Base-by-base conservation (phyloP, 2,888 invertebrate species). In the Melitaea athalia region DNA sequence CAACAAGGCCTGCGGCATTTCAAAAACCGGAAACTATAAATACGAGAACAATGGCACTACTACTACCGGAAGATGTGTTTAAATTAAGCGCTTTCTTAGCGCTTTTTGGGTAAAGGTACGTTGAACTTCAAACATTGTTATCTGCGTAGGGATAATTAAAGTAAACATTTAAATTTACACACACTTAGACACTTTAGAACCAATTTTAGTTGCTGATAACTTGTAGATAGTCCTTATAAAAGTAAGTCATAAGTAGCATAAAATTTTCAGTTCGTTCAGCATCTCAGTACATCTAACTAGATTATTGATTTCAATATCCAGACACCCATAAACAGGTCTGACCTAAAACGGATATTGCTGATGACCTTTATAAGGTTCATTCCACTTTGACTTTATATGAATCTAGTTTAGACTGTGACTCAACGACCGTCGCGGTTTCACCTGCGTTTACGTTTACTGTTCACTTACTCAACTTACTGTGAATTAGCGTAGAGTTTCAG, bases 21-120 rank as follows among this genome's bases (percentile, higher is more conserved):
- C 61, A 69, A 59, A 15, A 59, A 55, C 59, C 67, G 72, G 72
- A 72, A 69, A 64, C 50, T 53, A 62, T 72, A 69, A 64, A 69
- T 70, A 64, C 50, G 50, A 67, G 67, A 69, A 72, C 72, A 72
- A 72, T 72, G 64, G 57, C 15, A 57, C 57, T 33, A 57, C 57
- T 15, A 24, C 47, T 43, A 67, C 62, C 72, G 67, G 69, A 67
- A 67, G 69, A 59, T 67, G 66, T 67, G 45, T 55, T 55, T 49
- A 61, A 57, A 64, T 71, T 64, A 66, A 67, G 66, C 68, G 66
- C 64, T 69, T 71, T 57, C 64, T 62, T 49, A 10, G 38, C 57
- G 49, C 61, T 61, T 61, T 67, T 67, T 49, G 61, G 61, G 55
- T 62, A 62, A 62, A 61, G 50, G 70, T 64, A 52, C 70, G 52